Evolutionary conservation across 2,113 vertebrate species (phyloP), one percentile per base, ranked within the genome.

Genomic region (Gymnogyps californianus): DNA sequence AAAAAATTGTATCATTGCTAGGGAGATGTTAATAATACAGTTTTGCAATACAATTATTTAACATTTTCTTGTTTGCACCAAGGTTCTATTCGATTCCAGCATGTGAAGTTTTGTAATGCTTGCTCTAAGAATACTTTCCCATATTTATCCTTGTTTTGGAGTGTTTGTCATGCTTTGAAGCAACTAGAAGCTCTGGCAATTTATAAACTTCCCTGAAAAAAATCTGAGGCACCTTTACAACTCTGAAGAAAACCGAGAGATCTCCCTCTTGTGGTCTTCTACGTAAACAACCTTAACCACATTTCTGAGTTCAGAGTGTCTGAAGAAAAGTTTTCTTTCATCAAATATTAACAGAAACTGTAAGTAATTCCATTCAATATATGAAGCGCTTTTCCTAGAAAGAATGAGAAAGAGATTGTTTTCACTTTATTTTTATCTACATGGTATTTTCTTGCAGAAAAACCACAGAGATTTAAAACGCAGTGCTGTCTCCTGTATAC

Each of bases 341-440:
- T 36, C 36, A 61, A 96, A 51, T 25, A 97, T 31, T 86, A 97
- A 91, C 9, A 97, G 59, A 96, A 95, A 94, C 7, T 42, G 2
- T 28, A 95, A 82, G 28, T 14, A 81, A 90, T 79, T 64, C 49
- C 59, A 95, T 71, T 77, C 83, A 90, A 93, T 67, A 89, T 7
- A 93, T 16, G 79, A 64, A 94, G 79, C 3, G 31, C 11, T 97
- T 83, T 72, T 96, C 91, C 90, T 92, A 97, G 96, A 98, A 96
- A 97, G 81, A 96, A 98, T 96, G 95, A 97, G 94, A 97, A 97
- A 88, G 96, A 96, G 90, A 97, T 97, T 83, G 94, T 93, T 97
- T 98, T 95, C 97, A 97, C 93, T 98, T 98, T 98, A 98, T 98
- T 98, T 98, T 96, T 97, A 97, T 97, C 97, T 94, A 97, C 84